These are phyloP conservation scores for Sialis lutaria DNA, from an alignment of 2,888 invertebrate species.

Conservation along the genomic window DNA sequence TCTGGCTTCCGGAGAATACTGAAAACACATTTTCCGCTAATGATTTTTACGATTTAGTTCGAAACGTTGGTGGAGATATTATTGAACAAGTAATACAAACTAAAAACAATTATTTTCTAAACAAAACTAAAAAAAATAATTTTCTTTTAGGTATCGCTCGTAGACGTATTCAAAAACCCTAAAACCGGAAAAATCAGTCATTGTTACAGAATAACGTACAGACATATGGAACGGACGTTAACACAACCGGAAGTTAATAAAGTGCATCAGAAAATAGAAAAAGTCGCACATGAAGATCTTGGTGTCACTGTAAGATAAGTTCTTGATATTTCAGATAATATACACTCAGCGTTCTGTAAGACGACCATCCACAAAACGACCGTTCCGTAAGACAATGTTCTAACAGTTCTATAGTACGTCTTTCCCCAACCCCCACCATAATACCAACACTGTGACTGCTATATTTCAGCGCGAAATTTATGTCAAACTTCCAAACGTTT, in stretches of 20 bases:
- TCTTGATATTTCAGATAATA: background rate
- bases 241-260: constrained; percentile 73
- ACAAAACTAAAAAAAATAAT: too few species aligned
- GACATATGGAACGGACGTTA: constrained; percentile 81
- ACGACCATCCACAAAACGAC: too few species aligned
- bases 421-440: too few species aligned
- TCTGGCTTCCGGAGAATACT: constrained; percentile 70
- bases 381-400: too few species aligned
- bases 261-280: constrained; percentile 62
- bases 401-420: too few species aligned
- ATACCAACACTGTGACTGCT: too few species aligned
- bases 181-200: constrained; percentile 69
- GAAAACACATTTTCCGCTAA: constrained; percentile 48
- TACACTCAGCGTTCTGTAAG: too few species aligned
- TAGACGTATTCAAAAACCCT: constrained; percentile 77
- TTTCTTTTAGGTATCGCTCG: constrained; percentile 45
- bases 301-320: constrained; percentile 27
- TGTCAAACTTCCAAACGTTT: too few species aligned
- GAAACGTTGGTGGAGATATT: constrained; percentile 77
- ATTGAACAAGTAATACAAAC: constrained; percentile 81
- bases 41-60: constrained; percentile 85
- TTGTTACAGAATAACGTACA: constrained; percentile 82
- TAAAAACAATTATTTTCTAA: background rate
- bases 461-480: too few species aligned
- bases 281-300: constrained; percentile 29